Base-by-base conservation (phyloP, 2,113 vertebrate species). In the Octodon degus region DNA sequence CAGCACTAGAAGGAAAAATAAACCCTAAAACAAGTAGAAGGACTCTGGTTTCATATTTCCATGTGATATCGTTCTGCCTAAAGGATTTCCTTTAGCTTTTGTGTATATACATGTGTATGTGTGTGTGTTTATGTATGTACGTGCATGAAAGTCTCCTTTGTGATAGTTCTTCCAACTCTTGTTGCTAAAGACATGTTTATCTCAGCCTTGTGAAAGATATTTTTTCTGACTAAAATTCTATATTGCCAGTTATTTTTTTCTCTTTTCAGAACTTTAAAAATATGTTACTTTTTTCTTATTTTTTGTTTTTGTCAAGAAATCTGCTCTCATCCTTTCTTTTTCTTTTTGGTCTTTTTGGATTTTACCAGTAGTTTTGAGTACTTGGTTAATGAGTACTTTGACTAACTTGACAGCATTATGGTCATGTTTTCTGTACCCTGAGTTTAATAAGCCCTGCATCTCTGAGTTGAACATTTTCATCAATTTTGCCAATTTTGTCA, bases 291-390 rank as follows among this genome's bases (percentile, higher is more conserved):
- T 67, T 67, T 67, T 30, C 53, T 94, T 74, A 50, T 19, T 70
- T 86, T 90, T 94, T 85, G 12, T 62, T 89, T 77, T 85, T 86
- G 22, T 79, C 13, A 70, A 86, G 60, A 84, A 85, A 77, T 94
- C 72, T 77, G 5, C 55, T 85, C 14, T 89, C 24, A 63, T 83
- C 14, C 65, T 86, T 53, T 5, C 53, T 55, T 43, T 62, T 62
- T 67, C 24, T 22, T 24, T 20, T 62, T 77, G 43, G 16, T 74
- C 17, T 91, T 89, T 77, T 90, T 77, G 47, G 87, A 68, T 90
- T 85, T 90, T 90, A 58, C 84, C 62, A 25, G 80, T 68, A 22
- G 12, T 85, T 90, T 89, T 76, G 86, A 89, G 20, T 22, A 55
- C 34, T 83, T 43, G 14, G 43, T 12, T 84, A 79, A 67, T 43